These are phyloP conservation scores for Athetis lepigone DNA, from an alignment of 2,888 invertebrate genomes.

Conservation along the genomic window DNA sequence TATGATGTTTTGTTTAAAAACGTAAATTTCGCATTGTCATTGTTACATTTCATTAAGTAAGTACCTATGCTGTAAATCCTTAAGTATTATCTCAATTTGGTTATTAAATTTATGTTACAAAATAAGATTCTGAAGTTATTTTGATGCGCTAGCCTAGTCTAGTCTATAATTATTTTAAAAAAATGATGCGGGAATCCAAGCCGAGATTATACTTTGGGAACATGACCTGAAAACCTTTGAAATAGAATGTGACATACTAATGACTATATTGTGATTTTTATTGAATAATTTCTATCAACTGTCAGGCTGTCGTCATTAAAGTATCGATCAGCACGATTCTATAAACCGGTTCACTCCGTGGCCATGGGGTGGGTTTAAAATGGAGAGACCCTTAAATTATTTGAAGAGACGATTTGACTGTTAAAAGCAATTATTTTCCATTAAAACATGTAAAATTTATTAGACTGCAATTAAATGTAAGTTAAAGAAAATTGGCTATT, in stretches of 20 bases:
- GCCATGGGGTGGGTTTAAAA: background rate
- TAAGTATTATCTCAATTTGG: constrained; percentile 16
- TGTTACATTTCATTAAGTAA: constrained; percentile 17
- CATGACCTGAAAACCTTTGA: constrained; percentile 1
- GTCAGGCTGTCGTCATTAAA: constrained; percentile 16
- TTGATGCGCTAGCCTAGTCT: background rate
- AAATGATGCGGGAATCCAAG: constrained; percentile 2
- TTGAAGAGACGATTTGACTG: constrained; percentile 8
- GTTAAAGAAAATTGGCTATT: constrained; percentile 23
- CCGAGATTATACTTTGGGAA: constrained; percentile 9
- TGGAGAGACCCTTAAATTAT: constrained; percentile 12
- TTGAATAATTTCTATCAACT: constrained; percentile 6
- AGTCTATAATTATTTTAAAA: background rate
- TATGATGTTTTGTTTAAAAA: constrained; percentile 12
- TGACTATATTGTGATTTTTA: too few relatives aligned
- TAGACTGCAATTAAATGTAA: constrained; percentile 49
- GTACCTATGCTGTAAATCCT: constrained; percentile 1
- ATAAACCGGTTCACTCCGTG: constrained; percentile 1
- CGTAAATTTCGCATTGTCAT: constrained; percentile 44
- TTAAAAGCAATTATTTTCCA: constrained; percentile 39
- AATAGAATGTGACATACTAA: constrained; percentile 6
- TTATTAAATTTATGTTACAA: background rate
- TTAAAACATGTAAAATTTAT: constrained; percentile 53
- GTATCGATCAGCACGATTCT: constrained; percentile 7
- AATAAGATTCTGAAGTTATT: background rate